Base-by-base conservation (phyloP, 2,888 invertebrate species). In the Drosophila fulvimacula region DNA sequence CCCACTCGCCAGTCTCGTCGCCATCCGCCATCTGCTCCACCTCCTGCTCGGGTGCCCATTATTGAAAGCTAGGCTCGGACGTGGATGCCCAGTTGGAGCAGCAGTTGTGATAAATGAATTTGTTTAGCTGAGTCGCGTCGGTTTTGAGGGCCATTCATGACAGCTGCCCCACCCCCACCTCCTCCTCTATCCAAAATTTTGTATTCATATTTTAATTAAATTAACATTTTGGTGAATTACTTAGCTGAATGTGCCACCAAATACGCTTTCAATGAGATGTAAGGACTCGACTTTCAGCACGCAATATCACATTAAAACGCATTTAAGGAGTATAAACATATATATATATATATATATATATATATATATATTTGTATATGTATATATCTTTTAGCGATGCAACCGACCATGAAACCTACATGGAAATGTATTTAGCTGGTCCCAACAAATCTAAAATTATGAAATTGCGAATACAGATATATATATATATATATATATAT, bases 161-260 rank as follows among this genome's bases (percentile, higher is more conserved):
- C 49, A 41, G 46, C 32, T 7, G 21, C 9, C 30, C 39, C 0
- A 5, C 30, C 7, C 27, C 36, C 11, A n/a, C n/a, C 39, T 13
- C 27, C 27, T 49, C 19, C 53, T 24, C 24, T n/a, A 71, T 68
- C 67, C 51, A 68, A 79, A 79, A 85, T 82, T 74, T 80, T 68
- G 62, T 82, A 88, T 85, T 86, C 83, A 88, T 77, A 82, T 77
- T 82, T 82, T 85, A 82, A 85, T 82, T 82, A 82, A 88, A 88
- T 82, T 82, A 82, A 88, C 83, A 88, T 85, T 88, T 85, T 80
- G 80, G 57, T 86, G 81, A 86, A 82, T 73, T 85, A 79, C 88
- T 72, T 81, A 71, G 61, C 53, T 69, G 46, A 34, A 30, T 58
- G 60, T 46, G 44, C 39, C 51, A 52, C 58, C 49, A 60, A 60